Base-by-base conservation (phyloP, 2,888 invertebrate genomes). In the Calameuta filiformis region DNA sequence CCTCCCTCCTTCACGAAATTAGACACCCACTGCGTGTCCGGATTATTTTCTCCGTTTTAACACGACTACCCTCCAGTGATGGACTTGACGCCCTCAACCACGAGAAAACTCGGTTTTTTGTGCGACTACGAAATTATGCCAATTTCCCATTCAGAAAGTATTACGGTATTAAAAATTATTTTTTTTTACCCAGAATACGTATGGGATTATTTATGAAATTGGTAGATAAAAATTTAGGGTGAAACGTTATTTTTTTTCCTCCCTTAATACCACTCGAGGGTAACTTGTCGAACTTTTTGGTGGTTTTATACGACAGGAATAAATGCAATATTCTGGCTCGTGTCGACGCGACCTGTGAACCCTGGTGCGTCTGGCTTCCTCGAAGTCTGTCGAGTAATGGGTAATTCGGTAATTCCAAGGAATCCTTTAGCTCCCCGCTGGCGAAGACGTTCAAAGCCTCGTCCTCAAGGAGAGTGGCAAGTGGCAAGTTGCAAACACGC, bases 1-100 rank as follows among this genome's bases (percentile, higher is more conserved):
- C 56, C 56, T 82, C 84, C 84, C 84, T 83, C 84, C 79, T 79
- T 78, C 69, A 81, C 81, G 80, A 81, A 83, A 84, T 84, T 84
- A 81, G 83, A 84, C 84, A 83, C 84, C 84, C 84, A 84, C 80
- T 84, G 73, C 69, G 73, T 75, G 79, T 35, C 12, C 12, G 33
- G 33, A 12, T 34, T 34, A 31, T 71, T 71, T 31, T 71, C 31
- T 15, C 34, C 12, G 12, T 34, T 31, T 71, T 34, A 71, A 15
- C 31, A 31, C 12, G 31, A 71, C 71, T 56, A 56, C 56, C 56
- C 56, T 23, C 23, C 23, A 23, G 23, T 23, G 56, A 56, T 56
- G 9, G 23, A 23, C 56, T 23, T 56, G 56, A 56, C 23, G 56
- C 23, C 23, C 23, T 56, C 56, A 56, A 56, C 56, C 56, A 56